These are phyloP conservation scores for Pogoniulus pusillus DNA, from an alignment of 2,797 vertebrate genomes.

Conservation along the genomic window DNA sequence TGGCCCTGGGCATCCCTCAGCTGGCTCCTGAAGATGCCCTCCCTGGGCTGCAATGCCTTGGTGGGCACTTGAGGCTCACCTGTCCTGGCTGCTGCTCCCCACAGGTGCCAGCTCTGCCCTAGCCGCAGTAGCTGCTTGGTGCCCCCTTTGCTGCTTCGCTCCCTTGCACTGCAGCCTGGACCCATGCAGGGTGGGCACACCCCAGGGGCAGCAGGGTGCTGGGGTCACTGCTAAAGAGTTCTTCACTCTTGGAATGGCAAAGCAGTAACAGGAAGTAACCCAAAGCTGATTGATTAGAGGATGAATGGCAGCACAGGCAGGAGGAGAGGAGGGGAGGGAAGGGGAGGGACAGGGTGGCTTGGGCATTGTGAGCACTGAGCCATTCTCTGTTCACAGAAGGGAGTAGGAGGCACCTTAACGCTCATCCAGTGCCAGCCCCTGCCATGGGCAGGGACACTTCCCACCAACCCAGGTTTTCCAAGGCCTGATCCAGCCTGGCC, in stretches of 20 bases:
- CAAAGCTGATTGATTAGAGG: neutral
- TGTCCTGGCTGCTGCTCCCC: no score
- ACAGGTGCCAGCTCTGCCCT: no score
- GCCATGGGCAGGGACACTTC: no score
- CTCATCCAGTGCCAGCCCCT: no score
- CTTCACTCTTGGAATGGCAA: neutral
- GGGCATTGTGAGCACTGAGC: accelerated
- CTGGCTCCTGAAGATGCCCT: no score
- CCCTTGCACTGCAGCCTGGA: neutral
- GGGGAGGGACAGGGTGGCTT: no score
- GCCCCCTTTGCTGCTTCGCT: neutral
- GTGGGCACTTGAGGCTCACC: no score
- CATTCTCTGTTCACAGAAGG: no score
- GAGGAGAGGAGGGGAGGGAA: neutral
- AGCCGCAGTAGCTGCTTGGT: neutral
- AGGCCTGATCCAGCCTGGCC: no score
- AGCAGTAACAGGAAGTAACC: neutral
- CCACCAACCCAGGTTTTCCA: no score
- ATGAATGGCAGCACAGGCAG: neutral
- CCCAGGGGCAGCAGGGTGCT: neutral
- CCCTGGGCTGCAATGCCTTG: no score
- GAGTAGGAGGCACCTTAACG: neutral
- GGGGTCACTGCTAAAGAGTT: neutral
- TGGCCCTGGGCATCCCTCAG: no score
- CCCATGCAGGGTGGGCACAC: accelerated